Evolutionary conservation across 1,140 invertebrate species (phyloP), one percentile per base, ranked within the genome.

Genomic region (Euglossa dilemma): DNA sequence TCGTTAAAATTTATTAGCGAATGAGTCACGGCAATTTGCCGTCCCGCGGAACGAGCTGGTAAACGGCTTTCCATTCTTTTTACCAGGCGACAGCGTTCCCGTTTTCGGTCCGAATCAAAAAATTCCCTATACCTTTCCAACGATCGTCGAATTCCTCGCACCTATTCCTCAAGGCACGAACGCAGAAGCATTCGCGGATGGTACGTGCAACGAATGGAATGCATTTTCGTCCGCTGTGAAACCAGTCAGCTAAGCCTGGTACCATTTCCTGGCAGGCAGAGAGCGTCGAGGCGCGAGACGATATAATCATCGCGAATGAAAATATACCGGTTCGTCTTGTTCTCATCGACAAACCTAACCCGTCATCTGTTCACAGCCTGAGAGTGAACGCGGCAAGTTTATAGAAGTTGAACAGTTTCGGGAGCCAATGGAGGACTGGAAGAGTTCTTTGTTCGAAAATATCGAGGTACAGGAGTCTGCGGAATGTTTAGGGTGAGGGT

Each of bases 1-100:
- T 61, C 64, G 45, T 79, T 86, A 79, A 61, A 79, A 87, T 83
- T 87, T 64, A 79, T 83, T 86, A 59, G 18, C 57, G 52, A 78
- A 66, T 81, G 57, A 61, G 56, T 57, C 59, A 76, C 63, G 14
- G 57, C 45, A 59, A 85, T 81, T 85, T 73, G 75, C 57, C 63
- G 61, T n/a, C 73, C 18, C 56, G 45, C 12, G 50, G 59, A 73
- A 86, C 61, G 74, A 77, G n/a, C 71, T 14, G 54, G 18, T 74
- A 75, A 72, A 56, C 50, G 16, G 28, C 20, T 11, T 74, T 80
- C 72, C 77, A 28, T 69, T 47, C 71, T n/a, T 36, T 25, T 47
- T 18, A 43, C 47, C 36, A 36, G 14, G 14, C 28, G 28, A 86
- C 59, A 77, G 52, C 11, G 4, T 82, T 61, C 45, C 28, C 64